phyloP scores from a whole-genome alignment of 2,888 invertebrate genomes.

The Campopleginae sp. region DNA sequence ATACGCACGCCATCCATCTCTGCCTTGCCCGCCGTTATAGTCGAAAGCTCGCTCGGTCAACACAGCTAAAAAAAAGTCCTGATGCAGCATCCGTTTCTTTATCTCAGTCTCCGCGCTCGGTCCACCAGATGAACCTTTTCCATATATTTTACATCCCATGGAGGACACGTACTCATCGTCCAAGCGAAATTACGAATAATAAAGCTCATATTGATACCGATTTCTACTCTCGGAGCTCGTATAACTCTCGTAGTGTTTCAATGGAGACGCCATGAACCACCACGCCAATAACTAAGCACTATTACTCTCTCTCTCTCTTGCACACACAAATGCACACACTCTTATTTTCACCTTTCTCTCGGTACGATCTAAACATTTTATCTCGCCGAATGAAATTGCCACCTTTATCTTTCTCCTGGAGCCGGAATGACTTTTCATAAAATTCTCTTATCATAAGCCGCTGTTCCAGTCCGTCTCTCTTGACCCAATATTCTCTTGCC shows the following conservation, averaged over 20 bases:
- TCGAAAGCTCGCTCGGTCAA: slow-evolving; percentile 61
- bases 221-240: slow-evolving; percentile 11
- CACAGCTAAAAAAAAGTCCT: not conserved
- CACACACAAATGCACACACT: not conserved
- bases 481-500: not conserved
- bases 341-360: not conserved
- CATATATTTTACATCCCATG: slow-evolving; percentile 25
- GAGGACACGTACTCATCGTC: not conserved
- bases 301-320: not conserved
- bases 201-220: slow-evolving; percentile 26
- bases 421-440: slow-evolving; percentile 52
- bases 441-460: slow-evolving; percentile 42
- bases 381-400: slow-evolving; percentile 31
- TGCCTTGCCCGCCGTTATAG: slow-evolving; percentile 10
- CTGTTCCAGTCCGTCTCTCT: not conserved
- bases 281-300: not conserved
- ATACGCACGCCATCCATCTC: not conserved
- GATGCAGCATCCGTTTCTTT: slow-evolving; percentile 37
- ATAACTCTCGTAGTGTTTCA: not conserved
- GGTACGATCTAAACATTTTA: slow-evolving; percentile 16
- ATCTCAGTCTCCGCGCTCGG: not conserved
- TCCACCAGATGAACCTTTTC: slow-evolving; percentile 15
- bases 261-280: slow-evolving; percentile 7
- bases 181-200: slow-evolving; percentile 42
- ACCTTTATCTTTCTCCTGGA: slow-evolving; percentile 33